Evolutionary conservation across 2,797 vertebrate species (phyloP).

Genomic region (Trichosurus vulpecula): DNA sequence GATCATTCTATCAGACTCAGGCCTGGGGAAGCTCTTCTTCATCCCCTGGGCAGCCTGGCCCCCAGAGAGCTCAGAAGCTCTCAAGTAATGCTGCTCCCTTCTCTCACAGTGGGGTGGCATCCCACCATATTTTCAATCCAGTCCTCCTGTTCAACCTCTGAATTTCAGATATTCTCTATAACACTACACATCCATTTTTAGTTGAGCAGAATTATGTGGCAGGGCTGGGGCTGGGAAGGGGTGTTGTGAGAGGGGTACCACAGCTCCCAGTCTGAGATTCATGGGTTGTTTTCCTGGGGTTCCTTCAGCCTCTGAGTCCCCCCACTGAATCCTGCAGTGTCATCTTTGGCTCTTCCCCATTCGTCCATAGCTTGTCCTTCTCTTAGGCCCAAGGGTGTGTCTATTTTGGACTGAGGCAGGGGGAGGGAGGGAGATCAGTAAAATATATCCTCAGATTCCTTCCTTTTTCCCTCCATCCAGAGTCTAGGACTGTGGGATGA

Average conservation of each 20-base stretch:
- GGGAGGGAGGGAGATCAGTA: neutral
- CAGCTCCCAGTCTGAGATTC: too few species aligned
- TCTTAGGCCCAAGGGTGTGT: neutral
- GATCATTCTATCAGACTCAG: neutral
- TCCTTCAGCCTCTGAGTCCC: neutral
- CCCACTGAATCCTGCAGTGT: neutral
- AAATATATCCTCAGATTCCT: neutral
- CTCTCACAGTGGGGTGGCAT: neutral
- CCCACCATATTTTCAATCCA: neutral
- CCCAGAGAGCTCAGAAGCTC: neutral
- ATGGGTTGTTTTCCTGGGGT: neutral
- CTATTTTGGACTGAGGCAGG: neutral
- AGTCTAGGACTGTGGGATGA: constrained; percentile 90
- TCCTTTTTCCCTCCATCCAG: constrained; percentile 76
- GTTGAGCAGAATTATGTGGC: neutral
- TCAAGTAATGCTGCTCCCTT: neutral
- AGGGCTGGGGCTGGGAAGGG: neutral
- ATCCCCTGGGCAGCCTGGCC: neutral
- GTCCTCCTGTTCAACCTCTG: neutral
- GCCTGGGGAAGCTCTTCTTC: neutral
- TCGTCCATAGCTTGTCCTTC: neutral
- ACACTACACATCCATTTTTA: neutral
- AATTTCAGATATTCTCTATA: neutral
- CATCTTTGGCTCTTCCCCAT: neutral
- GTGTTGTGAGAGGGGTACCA: rapidly evolving